Evolutionary conservation across 1,140 invertebrate species (phyloP).

Genomic region (Lordiphosa collinella): DNA sequence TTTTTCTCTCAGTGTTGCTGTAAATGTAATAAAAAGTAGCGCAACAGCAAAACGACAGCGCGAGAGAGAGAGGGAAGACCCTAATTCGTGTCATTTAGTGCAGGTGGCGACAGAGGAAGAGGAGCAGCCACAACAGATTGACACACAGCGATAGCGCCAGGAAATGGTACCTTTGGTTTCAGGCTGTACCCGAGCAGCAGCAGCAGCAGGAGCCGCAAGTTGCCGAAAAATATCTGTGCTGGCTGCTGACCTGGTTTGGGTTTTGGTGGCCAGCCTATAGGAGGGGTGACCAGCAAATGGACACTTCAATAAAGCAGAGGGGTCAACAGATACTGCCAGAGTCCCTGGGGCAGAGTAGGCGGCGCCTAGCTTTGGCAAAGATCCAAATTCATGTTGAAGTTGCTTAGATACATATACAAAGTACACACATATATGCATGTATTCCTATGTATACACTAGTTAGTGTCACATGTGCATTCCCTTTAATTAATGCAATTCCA

Average conservation of each 20-base stretch:
- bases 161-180: constrained; percentile 52
- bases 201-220: constrained; percentile 35
- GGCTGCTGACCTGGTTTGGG: constrained; percentile 57
- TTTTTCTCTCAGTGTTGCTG: constrained; percentile 1
- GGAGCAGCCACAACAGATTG: constrained; percentile 54
- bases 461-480: no score
- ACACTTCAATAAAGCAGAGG: constrained; percentile 26
- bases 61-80: background rate
- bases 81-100: constrained; percentile 73
- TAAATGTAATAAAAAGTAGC: constrained; percentile 49
- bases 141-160: constrained; percentile 56
- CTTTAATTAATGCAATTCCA: no score
- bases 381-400: constrained; percentile 15
- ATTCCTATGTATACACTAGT: no score
- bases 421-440: no score
- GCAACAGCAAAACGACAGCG: constrained; percentile 1
- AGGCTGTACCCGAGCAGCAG: constrained; percentile 21
- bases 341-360: background rate
- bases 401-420: no score
- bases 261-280: constrained; percentile 4
- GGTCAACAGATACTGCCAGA: constrained; percentile 10
- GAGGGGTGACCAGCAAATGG: constrained; percentile 1
- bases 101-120: constrained; percentile 66
- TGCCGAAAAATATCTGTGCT: constrained; percentile 52
- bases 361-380: constrained; percentile 14